Base-by-base conservation (phyloP, 1,140 invertebrate species). In the Xylocopa sonorina region DNA sequence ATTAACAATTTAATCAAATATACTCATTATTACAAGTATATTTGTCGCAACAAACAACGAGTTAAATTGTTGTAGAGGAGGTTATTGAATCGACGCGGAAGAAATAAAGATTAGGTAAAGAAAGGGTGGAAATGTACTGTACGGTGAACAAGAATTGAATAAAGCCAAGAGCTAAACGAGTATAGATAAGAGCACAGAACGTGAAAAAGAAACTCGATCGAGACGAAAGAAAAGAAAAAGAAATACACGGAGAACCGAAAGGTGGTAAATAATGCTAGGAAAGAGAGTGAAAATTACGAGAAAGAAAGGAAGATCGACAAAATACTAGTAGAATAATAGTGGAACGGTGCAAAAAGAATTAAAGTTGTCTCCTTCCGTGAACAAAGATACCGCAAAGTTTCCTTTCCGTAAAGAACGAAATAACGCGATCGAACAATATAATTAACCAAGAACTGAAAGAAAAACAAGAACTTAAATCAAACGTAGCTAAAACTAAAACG, bases 81-180 rank as follows among this genome's bases (percentile, higher is more conserved):
- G n/a, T n/a, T n/a, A n/a, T n/a, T n/a, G n/a, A n/a, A n/a, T n/a
- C n/a, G n/a, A n/a, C n/a, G n/a, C n/a, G n/a, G n/a, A n/a, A n/a
- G 27, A 14, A 57, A 57, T 16, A 57, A 32, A 6, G 18, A 32
- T 29, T 57, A 10, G 27, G 7, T 57, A 57, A 57, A 57, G 29
- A 64, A 46, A 43, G 29, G 27, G 16, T 14, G 41, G 6, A 27
- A 64, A 29, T 18, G 62, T 46, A 27, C 14, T 41, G 24, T 10
- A 4, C 27, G 18, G 21, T 21, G 32, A 7, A 4, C 9, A 21
- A 29, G 41, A 46, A 64, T 46, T 27, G n/a, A 64, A 46, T 29
- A 24, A 64, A 64, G 24, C 18, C 43, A 46, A 64, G 41, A 41
- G 24, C 24, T 46, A 64, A 64, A 46, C 27, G 41, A 43, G 62